Evolutionary conservation across 2,797 vertebrate genomes (phyloP), one percentile per base, ranked within the genome.

Genomic region (Phrynocephalus guinanensis): DNA sequence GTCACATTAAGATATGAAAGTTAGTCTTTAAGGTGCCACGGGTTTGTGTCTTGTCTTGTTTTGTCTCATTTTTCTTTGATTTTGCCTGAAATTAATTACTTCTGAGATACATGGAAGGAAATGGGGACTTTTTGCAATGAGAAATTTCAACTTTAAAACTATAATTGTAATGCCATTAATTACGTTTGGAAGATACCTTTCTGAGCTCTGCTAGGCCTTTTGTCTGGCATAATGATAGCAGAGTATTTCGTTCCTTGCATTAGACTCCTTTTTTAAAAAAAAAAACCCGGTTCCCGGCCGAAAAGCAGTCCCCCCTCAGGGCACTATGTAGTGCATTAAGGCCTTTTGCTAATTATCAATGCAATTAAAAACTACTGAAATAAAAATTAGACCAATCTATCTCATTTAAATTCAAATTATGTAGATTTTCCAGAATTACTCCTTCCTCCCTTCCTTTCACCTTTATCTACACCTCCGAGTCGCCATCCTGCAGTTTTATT

Each of bases 331-430:
- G 93, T 93, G 94, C 96, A 95, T 96, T 97, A 97, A 97, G 96
- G 96, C 96, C 96, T 96, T 96, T 96, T 95, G 93, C 96, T 97
- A 97, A 97, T 97, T 97, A 97, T 97, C 96, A 96, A 97, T 97
- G 96, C 96, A 97, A 97, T 97, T 97, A 96, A 95, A 96, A 97
- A 97, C 95, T 96, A 96, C 95, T 96, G 96, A 96, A 97, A 96
- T 97, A 97, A 97, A 97, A 71, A 97, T 96, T 96, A 96, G 95
- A 92, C 93, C 95, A 95, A 96, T 96, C 95, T 97, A 95, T 96
- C 96, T 96, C 96, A 96, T 96, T 97, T 96, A 95, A 95, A 96
- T 97, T 92, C 93, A 96, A 96, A 96, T 96, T 96, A 97, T 95
- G 94, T 94, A 96, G 94, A 94, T 96, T 96, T 96, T 93, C 90